Evolutionary conservation across 2,888 invertebrate species (phyloP).

Genomic region (Andrena bicolor): DNA sequence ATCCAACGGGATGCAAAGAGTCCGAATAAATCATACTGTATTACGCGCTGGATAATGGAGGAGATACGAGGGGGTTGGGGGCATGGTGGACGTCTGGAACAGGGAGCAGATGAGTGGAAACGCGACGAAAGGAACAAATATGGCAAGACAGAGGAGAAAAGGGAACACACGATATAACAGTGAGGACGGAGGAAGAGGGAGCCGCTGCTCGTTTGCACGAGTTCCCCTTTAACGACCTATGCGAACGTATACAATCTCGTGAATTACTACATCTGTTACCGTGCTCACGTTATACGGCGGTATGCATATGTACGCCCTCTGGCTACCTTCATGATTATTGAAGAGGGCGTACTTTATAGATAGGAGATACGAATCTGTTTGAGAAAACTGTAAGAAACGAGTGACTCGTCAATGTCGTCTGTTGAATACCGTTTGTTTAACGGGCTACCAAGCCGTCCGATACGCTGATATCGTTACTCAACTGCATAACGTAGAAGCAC

Average conservation of each 20-base stretch:
- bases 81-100: constrained; percentile 2
- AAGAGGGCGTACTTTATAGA: constrained; percentile 47
- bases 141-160: background rate
- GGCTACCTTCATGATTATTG: constrained; percentile 55
- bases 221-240: constrained; percentile 71
- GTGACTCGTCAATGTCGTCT: constrained; percentile 52
- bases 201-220: constrained; percentile 62
- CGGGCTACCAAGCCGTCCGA: background rate
- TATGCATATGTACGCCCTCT: constrained; percentile 32
- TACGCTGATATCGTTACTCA: background rate
- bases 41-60: constrained; percentile 65
- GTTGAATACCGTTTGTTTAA: background rate
- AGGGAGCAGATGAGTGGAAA: constrained; percentile 19
- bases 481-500: no score
- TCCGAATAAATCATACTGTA: constrained; percentile 77
- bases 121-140: constrained; percentile 29
- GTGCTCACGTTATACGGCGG: constrained; percentile 30
- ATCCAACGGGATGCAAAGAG: constrained; percentile 71
- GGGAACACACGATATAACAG: constrained; percentile 22
- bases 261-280: constrained; percentile 71
- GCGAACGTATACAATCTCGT: constrained; percentile 53
- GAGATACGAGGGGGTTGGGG: background rate
- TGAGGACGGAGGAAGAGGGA: constrained; percentile 42
- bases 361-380: constrained; percentile 38
- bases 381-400: constrained; percentile 49